These are phyloP conservation scores for Ibidorhyncha struthersii DNA, from an alignment of 2,113 vertebrate species.

Conservation along the genomic window DNA sequence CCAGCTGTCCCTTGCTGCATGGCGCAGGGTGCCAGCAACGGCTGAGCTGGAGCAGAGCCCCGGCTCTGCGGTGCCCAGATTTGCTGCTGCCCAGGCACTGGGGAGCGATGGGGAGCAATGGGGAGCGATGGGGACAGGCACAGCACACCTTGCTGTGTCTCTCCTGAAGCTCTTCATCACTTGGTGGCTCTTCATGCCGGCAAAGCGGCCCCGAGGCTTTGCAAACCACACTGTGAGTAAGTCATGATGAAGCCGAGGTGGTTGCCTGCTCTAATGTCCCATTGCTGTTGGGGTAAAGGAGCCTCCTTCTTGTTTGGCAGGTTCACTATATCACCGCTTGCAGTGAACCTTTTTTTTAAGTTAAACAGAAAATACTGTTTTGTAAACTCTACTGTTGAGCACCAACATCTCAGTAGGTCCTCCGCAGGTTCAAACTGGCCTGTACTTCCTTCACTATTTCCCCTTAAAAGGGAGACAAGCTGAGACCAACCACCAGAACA, in stretches of 20 bases:
- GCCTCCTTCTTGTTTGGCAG: not conserved
- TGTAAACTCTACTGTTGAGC: not conserved
- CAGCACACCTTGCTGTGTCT: not conserved
- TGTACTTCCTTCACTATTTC: not conserved
- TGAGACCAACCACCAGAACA: not conserved
- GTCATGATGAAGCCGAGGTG: fast-evolving
- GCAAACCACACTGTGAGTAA: not conserved
- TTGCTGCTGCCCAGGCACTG: not conserved
- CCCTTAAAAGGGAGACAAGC: not conserved
- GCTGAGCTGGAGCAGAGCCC: not conserved
- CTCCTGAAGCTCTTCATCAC: not conserved
- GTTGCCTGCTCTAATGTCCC: not conserved
- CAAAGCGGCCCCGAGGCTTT: not conserved
- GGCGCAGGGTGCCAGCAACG: not conserved
- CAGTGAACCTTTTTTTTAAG: not conserved
- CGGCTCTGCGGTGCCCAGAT: not conserved
- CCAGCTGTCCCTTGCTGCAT: not conserved
- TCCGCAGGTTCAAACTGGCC: not conserved
- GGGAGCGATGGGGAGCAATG: not conserved
- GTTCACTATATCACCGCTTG: not conserved
- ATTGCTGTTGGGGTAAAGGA: not conserved
- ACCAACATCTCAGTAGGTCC: not conserved
- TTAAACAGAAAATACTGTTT: not conserved
- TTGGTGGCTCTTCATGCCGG: not conserved
- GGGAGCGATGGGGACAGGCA: fast-evolving